Evolutionary conservation across 2,888 invertebrate species (phyloP), one percentile per base, ranked within the genome.

Genomic region (Halictus quadricinctus): DNA sequence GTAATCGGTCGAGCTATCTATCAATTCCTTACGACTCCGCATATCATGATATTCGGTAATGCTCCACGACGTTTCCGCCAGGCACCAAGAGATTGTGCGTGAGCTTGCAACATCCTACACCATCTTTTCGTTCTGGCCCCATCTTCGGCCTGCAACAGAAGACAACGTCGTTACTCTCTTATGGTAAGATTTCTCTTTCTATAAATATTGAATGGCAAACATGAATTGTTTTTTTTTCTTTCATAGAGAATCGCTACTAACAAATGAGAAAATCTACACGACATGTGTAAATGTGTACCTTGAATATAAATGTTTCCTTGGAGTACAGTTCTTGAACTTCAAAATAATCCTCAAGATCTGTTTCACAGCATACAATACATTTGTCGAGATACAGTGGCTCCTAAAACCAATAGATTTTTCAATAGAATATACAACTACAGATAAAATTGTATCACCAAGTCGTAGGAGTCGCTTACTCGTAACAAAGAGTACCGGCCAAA

Each of bases 1-100:
- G 18, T 79, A 79, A 76, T 58, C n/a, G 46, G 75, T 46, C 75
- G 8, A 81, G 70, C 60, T 50, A 8, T 72, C 77, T 12, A 18
- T 90, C 91, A 94, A 85, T 93, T 94, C 85, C 94, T 91, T 12
- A 93, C 92, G 21, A 94, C 94, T 77, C 98, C 98, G 94, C 98
- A 98, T 93, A 99, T 98, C 98, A 99, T 99, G 90, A 99, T 99
- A 94, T 99, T 99, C n/a, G 99, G 98, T 91, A 99, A 95, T 10
- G 98, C 99, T 93, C 98, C 98, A 60, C 99, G 96, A 87, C 99
- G 96, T 94, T 97, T 97, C 78, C 99, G 96, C 99, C 99, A 99
- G 12, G 97, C 97, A 83, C 99, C 99, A 90, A 99, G 97, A 83
- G 98, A 98, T 94, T 98, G 98, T 43, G 98, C 97, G 94, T 98